Evolutionary conservation across 2,113 vertebrate genomes (phyloP), one percentile per base, ranked within the genome.

Genomic region (Leptobrachium leishanense): DNA sequence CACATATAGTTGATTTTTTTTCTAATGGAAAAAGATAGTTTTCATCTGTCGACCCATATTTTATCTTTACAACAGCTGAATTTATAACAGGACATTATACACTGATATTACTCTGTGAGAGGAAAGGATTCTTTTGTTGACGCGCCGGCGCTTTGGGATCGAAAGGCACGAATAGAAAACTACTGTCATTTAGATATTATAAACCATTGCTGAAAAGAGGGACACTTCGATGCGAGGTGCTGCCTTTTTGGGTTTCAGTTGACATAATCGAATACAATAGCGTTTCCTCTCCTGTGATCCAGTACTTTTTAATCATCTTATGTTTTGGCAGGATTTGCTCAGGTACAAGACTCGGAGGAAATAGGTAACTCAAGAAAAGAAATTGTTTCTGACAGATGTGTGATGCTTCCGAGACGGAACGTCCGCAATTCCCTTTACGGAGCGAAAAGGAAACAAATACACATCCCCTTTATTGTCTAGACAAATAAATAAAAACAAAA

Each of bases 351-450:
- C 68, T 78, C 76, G 20, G 41, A 78, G 68, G 76, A 72, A 72
- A 78, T 41, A 20, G 43, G 69, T 77, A 62, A 15, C 55, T 3
- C 41, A 15, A 62, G 76, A 70, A 11, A 42, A 71, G 57, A 72
- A 78, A 78, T 72, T 78, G 76, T 71, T 65, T 65, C 68, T 72
- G 76, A 78, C 76, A 78, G 76, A 71, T 65, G 43, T 71, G 76
- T 63, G 76, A 77, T 59, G 68, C 66, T 71, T 78, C 68, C 71
- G 64, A 71, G 76, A 42, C 68, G 65, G 44, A 72, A 71, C 5
- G 15, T 10, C 68, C 44, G 65, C 13, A 72, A 78, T 39, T 54
- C 68, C 59, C 68, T 15, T 63, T 71, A 64, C 68, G 20, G 43
- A 77, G 43, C 11, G 13, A 40, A 77, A 59, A 50, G 11, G 62